phyloP scores from a whole-genome alignment of 2,888 invertebrate species.

The Drosophila monieri region DNA sequence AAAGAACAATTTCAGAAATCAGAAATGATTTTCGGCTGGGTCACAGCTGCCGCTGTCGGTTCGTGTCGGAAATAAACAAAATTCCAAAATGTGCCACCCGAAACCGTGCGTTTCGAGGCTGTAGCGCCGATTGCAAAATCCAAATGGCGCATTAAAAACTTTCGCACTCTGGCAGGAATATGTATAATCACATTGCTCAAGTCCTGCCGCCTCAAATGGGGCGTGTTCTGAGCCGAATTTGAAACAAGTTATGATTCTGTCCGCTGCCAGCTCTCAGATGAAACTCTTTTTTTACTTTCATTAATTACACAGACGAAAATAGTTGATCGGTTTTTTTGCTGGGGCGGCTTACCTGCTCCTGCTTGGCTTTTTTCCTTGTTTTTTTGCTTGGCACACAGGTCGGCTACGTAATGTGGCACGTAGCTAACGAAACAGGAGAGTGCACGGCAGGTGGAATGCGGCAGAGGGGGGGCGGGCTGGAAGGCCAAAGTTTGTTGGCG shows the following conservation, averaged over 20 bases:
- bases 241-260: not conserved
- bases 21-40: slow-evolving; percentile 27
- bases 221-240: not conserved
- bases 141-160: not conserved
- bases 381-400: slow-evolving; percentile 12
- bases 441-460: not conserved
- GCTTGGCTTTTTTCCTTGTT: not conserved
- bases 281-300: not conserved
- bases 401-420: slow-evolving; percentile 47
- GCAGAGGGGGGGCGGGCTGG: not conserved
- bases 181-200: not conserved
- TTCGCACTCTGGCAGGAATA: not conserved
- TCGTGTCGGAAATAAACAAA: slow-evolving; percentile 39
- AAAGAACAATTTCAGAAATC: slow-evolving; percentile 24
- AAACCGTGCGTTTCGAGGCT: slow-evolving; percentile 2
- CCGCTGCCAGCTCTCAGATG: not conserved
- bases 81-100: slow-evolving; percentile 3
- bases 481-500: slow-evolving; percentile 10
- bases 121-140: not conserved
- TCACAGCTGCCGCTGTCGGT: slow-evolving; percentile 28
- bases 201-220: not conserved
- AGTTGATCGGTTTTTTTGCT: slow-evolving; percentile 13
- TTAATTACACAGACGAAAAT: slow-evolving; percentile 10
- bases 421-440: slow-evolving; percentile 20
- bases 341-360: no score